Evolutionary conservation across 2,888 invertebrate species (phyloP), one percentile per base, ranked within the genome.

Genomic region (Ochropleura plecta): DNA sequence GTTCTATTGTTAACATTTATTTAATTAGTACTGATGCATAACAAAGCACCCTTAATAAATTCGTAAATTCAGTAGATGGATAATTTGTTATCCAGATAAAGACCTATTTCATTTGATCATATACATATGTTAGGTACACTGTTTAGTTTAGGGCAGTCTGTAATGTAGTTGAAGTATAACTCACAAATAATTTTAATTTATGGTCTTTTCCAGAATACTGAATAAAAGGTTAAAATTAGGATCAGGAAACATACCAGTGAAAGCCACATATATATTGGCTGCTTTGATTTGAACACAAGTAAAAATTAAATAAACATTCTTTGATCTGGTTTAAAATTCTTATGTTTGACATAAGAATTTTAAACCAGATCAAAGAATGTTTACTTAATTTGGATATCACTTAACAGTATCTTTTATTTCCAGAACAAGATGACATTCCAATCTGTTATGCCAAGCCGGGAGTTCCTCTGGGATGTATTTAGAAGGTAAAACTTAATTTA

Each of bases 381-480:
- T 9, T 46, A 1, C 10, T 49, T n/a, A n/a, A n/a, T n/a, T n/a
- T n/a, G n/a, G n/a, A 49, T 16, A 16, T 8, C 8, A 40, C 16
- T 30, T 30, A 6, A 42, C 3, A 60, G 12, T 44, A 12, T 55
- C 6, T n/a, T 18, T 60, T 68, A 49, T 72, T 84, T 72, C 40
- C 84, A 83, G 84, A 49, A 3, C 12, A 73, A 70, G 79, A 96
- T 96, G 96, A 79, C 95, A 65, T 97, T 97, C 88, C 96, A 97
- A 86, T 97, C 97, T 68, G 97, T 97, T 44, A 97, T 98, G 97
- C 98, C 98, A 0, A 97, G 97, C 90, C 96, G 98, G 76, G 97
- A 98, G 86, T 98, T 98, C 91, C 94, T 98, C 16, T 98, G 98
- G 98, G 97, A 98, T 88, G 97, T 98, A 49, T 98, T 98, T 91